Base-by-base conservation (phyloP, 1,140 invertebrate genomes). In the Bathynomus jamesi region DNA sequence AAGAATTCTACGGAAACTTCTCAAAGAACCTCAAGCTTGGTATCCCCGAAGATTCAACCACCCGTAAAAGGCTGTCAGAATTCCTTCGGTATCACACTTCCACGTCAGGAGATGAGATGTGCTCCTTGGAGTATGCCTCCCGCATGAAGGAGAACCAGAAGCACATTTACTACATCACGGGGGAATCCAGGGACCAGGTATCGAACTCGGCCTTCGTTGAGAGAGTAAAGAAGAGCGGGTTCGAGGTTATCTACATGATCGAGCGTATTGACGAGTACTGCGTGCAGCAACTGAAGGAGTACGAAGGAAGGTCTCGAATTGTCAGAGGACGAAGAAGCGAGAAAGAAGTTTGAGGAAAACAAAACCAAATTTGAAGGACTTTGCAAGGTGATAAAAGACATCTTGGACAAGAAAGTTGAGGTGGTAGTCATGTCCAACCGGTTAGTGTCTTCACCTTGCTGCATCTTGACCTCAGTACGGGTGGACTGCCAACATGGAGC, bases 1-100 rank as follows among this genome's bases (percentile, higher is more conserved):
- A 98, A 98, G 85, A 99, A 99, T 99, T 94, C 86, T 99, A 99
- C 80, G 95, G 96, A 82, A 95, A 99, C 81, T 99, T 99, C 85
- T 90, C 89, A 81, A 99, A 98, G 86, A 99, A 99, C 82, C 81
- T 99, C 60, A 99, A 99, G 84, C 84, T 99, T 70, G 97, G 96
- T 76, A 96, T 99, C 78, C 96, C 98, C 80, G 97, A 99, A 84
- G 97, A 99, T 79, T 91, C 90, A 28, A 89, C 90, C 76, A 99
- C 99, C 85, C 87, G 96, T 4, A 91, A 91, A 79, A 98, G 98
- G 82, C 80, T 99, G 62, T 89, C 95, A 4, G 94, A 98, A 75
- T 87, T 96, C 69, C 85, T 99, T 11, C 88, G 96, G 76, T 99
- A 93, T 85, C 87, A 94, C 83, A 96, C 96, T 13, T 96, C 94